Evolutionary conservation across 2,113 vertebrate genomes (phyloP), one percentile per base, ranked within the genome.

Genomic region (Melanocharis versteri): DNA sequence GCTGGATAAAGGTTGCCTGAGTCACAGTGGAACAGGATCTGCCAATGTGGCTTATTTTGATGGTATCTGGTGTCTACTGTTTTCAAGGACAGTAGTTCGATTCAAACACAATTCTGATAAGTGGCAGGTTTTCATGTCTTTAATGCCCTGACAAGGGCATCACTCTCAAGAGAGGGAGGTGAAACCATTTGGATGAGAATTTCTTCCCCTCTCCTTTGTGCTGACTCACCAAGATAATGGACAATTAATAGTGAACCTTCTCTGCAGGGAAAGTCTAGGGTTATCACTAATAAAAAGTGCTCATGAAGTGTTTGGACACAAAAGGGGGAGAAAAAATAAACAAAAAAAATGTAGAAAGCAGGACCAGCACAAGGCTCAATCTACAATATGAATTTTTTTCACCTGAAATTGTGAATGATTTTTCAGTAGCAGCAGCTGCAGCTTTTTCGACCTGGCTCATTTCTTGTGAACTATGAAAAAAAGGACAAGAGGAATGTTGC

Each of bases 81-180:
- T 97, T 97, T 98, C 98, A 98, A 98, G 97, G 98, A 96, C 98
- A 97, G 97, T 87, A 91, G 97, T 98, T 98, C 97, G 93, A 98
- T 98, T 98, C 97, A 97, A 96, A 97, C 95, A 97, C 97, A 97
- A 60, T 97, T 97, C 97, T 98, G 98, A 96, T 98, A 98, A 98
- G 97, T 98, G 97, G 94, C 97, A 98, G 97, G 96, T 98, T 98
- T 97, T 97, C 90, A 50, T 97, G 97, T 98, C 97, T 98, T 97
- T 98, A 97, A 97, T 97, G 97, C 94, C 97, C 97, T 97, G 97
- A 98, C 98, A 98, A 98, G 98, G 98, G 96, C 98, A 98, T 97
- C 97, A 85, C 97, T 98, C 98, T 98, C 98, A 96, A 88, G 98
- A 98, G 98, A 98, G 97, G 87, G 93, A 96, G 97, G 96, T 98